Percentiles rank a stretch among this genome's conserved stretches.
Evolutionary conservation across 2,113 vertebrate genomes (phyloP).

Genomic region (Aspidoscelis tigris): DNA sequence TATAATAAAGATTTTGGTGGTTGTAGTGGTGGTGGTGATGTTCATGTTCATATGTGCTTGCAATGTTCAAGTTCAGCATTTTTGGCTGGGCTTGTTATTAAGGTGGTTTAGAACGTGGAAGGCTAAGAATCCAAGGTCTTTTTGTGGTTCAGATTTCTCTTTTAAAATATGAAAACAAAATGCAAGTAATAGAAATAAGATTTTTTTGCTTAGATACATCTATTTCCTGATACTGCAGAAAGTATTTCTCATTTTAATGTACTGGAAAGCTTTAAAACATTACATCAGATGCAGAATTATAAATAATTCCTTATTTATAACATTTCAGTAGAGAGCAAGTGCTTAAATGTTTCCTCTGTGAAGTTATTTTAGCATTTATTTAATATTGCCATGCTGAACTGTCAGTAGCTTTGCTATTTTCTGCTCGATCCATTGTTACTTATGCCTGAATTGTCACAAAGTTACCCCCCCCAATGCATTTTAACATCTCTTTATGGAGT

Average conservation of each 20-base stretch:
- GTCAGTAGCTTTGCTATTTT: neutral
- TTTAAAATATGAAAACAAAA: neutral
- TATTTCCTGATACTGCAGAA: neutral
- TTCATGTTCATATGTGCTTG: conserved; percentile 13
- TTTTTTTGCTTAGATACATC: neutral
- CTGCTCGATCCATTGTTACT: neutral
- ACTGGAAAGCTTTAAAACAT: neutral
- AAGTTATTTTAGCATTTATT: neutral
- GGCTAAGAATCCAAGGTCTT: neutral
- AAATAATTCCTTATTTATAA: neutral
- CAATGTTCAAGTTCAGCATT: conserved; percentile 13
- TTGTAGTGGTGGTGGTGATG: conserved; percentile 23
- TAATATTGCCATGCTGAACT: neutral
- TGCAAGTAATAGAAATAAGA: neutral
- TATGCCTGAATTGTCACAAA: neutral
- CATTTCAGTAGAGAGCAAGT: neutral
- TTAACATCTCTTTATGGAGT: neutral
- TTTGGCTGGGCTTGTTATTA: conserved; percentile 9
- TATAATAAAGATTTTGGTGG: conserved; percentile 15
- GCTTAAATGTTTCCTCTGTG: neutral
- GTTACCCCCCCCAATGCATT: neutral
- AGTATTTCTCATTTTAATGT: neutral
- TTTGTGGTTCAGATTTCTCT: neutral
- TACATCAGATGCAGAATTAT: neutral
- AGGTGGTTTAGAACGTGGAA: neutral